phyloP scores from a whole-genome alignment of 2,113 vertebrate species.

The Carassius carassius region DNA sequence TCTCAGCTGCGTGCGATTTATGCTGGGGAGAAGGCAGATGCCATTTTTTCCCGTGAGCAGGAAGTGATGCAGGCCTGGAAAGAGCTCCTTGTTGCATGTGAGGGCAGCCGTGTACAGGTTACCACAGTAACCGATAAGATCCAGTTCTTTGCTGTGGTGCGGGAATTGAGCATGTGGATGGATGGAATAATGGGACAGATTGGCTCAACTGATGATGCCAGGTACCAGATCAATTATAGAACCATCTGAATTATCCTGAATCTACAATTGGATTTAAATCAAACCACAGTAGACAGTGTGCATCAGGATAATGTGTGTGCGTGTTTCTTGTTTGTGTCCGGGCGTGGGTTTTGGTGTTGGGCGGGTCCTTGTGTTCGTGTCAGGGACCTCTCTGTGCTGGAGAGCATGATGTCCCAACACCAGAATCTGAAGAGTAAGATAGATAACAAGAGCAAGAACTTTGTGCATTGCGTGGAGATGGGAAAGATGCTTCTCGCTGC shows the following conservation, averaged over 20 bases:
- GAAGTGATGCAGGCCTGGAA: slow-evolving; percentile 87
- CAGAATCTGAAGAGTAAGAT: slow-evolving; percentile 89
- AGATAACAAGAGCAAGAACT: slow-evolving; percentile 85
- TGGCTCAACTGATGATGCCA: slow-evolving; percentile 83
- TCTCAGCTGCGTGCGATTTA: slow-evolving; percentile 87
- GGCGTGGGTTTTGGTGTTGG: slow-evolving; percentile 4
- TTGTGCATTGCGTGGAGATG: slow-evolving; percentile 84
- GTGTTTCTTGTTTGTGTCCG: slow-evolving; percentile 37
- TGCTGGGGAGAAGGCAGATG: slow-evolving; percentile 89
- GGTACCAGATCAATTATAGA: slow-evolving; percentile 67
- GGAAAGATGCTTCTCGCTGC: slow-evolving; percentile 84
- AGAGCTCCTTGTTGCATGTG: slow-evolving; percentile 81
- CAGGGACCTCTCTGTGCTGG: slow-evolving; percentile 86
- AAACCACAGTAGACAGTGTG: background rate
- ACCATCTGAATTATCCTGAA: background rate
- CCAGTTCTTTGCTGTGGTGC: slow-evolving; percentile 88
- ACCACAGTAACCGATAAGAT: slow-evolving; percentile 89
- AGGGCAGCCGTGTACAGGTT: slow-evolving; percentile 85
- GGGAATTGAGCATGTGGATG: slow-evolving; percentile 94
- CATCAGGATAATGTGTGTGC: slow-evolving; percentile 14
- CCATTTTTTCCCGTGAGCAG: slow-evolving; percentile 85
- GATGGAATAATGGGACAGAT: slow-evolving; percentile 91
- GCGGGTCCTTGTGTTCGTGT: slow-evolving; percentile 9
- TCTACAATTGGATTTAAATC: background rate
- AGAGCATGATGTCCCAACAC: slow-evolving; percentile 87